Evolutionary conservation across 2,888 invertebrate genomes (phyloP), one percentile per base, ranked within the genome.

Genomic region (Zootermopsis nevadensis): DNA sequence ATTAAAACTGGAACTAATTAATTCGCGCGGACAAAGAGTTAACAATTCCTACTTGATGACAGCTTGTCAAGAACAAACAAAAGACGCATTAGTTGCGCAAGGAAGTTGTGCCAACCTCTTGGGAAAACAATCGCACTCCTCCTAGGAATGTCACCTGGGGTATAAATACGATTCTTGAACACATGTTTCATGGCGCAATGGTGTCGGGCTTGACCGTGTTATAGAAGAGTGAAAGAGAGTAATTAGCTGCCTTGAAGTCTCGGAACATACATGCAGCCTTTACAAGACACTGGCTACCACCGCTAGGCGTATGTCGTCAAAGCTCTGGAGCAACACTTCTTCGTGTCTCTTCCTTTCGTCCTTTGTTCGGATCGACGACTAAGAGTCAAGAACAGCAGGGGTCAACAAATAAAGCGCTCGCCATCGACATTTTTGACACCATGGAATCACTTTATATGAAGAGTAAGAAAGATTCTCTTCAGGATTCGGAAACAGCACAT

Each of bases 231-330:
- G 38, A 74, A 38, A 30, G 33, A 6, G 7, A 42, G 35, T 38
- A 74, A 74, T 74, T 74, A 74, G 38, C 74, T 74, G 22, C 38
- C 33, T 69, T 69, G 8, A 69, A 33, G 19, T 69, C 31, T 33
- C 33, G 60, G 60, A 60, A 60, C n/a, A n/a, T n/a, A 60, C 7
- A 60, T 15, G 69, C 19, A 31, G 69, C 12, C 33, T 69, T 69
- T 69, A 4, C 69, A 69, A 15, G 33, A 69, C 69, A 69, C 24
- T 30, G 30, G 38, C 31, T 74, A 22, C 4, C 42, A 42, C 38
- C n/a, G 19, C n/a, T 6, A 74, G 24, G 10, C 15, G 8, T 0
- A 74, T 48, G 48, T 48, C 48, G 48, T 15, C 48, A 38, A 10
- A 38, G 38, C 38, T 38, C 38, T 38, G 38, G 6, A 15, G 48